Percentiles rank a stretch among this genome's conserved stretches.
These are phyloP conservation scores for Eupithecia tripunctaria DNA, from an alignment of 2,888 invertebrate genomes.

Conservation along the genomic window DNA sequence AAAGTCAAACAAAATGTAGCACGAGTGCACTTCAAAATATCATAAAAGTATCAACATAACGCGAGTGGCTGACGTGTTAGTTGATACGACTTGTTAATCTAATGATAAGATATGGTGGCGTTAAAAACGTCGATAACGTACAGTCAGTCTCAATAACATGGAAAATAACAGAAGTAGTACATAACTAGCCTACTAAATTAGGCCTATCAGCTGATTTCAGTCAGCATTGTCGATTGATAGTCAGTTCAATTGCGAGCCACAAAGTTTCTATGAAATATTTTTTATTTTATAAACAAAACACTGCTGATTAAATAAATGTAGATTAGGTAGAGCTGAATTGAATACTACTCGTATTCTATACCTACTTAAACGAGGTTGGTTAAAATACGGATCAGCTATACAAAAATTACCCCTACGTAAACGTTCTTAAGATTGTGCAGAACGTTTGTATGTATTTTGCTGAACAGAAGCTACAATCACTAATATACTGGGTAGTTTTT, in stretches of 20 bases:
- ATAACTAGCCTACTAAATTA: not conserved
- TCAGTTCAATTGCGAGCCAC: not conserved
- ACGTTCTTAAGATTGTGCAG: no score
- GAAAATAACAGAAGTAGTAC: not conserved
- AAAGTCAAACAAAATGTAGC: slow-evolving; percentile 20
- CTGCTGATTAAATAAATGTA: not conserved
- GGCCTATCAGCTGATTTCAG: not conserved
- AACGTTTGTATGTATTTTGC: no score
- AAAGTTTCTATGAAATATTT: not conserved
- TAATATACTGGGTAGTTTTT: no score
- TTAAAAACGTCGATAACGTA: slow-evolving; percentile 31
- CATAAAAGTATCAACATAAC: slow-evolving; percentile 43
- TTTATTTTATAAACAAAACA: not conserved
- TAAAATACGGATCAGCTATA: no score
- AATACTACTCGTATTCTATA: not conserved
- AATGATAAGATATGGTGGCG: slow-evolving; percentile 41
- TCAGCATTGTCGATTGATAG: not conserved
- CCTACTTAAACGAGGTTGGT: not conserved
- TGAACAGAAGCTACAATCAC: no score
- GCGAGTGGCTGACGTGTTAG: slow-evolving; percentile 41
- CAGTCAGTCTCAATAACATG: slow-evolving; percentile 17
- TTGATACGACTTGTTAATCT: slow-evolving; percentile 42
- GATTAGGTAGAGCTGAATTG: not conserved
- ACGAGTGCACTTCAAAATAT: slow-evolving; percentile 42
- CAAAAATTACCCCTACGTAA: no score